phyloP scores from a whole-genome alignment of 2,113 vertebrate species.

The Alligator mississippiensis region DNA sequence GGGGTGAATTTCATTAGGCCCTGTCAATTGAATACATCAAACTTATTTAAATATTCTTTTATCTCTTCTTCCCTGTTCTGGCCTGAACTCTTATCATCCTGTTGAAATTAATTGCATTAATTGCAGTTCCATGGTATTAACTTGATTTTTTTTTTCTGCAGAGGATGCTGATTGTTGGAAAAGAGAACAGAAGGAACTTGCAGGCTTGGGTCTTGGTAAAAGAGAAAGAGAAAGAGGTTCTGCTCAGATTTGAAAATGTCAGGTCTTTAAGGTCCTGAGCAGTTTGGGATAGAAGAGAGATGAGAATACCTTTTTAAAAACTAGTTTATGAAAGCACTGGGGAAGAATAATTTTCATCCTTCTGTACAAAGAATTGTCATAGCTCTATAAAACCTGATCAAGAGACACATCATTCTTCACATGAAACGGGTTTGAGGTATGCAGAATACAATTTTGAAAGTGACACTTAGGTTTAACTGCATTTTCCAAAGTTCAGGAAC shows the following conservation, averaged over 20 bases:
- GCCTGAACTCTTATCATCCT: background rate
- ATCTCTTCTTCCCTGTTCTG: background rate
- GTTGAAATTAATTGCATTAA: background rate
- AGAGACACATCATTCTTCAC: conserved; percentile 3
- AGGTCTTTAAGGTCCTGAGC: background rate
- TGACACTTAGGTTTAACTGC: background rate
- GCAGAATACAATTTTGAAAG: conserved; percentile 20
- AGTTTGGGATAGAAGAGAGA: conserved; percentile 8
- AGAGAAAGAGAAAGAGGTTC: background rate
- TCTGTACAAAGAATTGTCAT: background rate
- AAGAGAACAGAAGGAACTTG: background rate
- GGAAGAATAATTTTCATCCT: background rate
- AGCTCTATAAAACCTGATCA: conserved; percentile 9
- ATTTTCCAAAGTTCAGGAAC: conserved; percentile 60
- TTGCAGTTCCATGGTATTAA: background rate
- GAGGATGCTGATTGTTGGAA: background rate
- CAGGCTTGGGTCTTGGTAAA: background rate
- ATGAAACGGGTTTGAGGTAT: background rate
- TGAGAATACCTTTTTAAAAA: background rate
- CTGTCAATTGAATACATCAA: background rate
- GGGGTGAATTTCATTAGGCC: background rate
- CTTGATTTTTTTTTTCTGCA: background rate
- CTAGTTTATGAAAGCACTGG: background rate
- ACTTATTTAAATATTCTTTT: background rate
- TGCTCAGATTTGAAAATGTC: background rate